Base-by-base conservation (phyloP, 2,113 vertebrate genomes). In the Pomatostomus ruficeps region DNA sequence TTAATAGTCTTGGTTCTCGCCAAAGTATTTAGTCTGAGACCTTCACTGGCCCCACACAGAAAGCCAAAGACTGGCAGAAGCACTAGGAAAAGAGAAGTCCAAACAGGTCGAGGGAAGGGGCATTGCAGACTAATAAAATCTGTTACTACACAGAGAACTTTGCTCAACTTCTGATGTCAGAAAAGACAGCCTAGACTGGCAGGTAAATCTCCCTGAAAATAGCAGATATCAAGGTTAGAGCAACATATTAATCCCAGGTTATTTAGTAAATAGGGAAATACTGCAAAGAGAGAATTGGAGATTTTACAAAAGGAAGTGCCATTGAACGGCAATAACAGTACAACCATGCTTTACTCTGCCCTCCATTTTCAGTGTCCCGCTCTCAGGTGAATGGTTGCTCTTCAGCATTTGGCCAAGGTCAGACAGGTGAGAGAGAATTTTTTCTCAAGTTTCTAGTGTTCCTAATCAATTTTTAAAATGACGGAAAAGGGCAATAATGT, bases 151-250 rank as follows among this genome's bases (percentile, higher is more conserved):
- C 2, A 1, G 57, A 89, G 91, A 87, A 92, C 74, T 93, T 93
- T 36, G 67, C 46, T 95, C 93, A 94, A 7, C 59, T 95, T 91
- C 42, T 82, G 62, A 66, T 85, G 70, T 33, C 58, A n/a, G 74
- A 82, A 94, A 62, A 74, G 58, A 72, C 67, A 89, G 54, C 26
- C 62, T 43, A 62, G 78, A 76, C 42, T 91, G 84, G 49, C 84
- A 89, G 71, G 84, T 88, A 95, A 96, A 93, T 92, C 89, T 92
- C 91, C 33, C 78, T 87, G 78, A 85, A 92, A 86, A 73, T 20
- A 82, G 84, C 2, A 18, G 71, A 89, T 85, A 89, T 66, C 58
- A 83, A 86, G 80, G 63, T 68, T 74, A 87, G 76, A 89, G 38
- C 36, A 85, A 65, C 46, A 13, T 87, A 66, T 76, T 93, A 76